Conservation (phyloP, 2,113 vertebrate genomes). For the Eulemur rufifrons region DNA sequence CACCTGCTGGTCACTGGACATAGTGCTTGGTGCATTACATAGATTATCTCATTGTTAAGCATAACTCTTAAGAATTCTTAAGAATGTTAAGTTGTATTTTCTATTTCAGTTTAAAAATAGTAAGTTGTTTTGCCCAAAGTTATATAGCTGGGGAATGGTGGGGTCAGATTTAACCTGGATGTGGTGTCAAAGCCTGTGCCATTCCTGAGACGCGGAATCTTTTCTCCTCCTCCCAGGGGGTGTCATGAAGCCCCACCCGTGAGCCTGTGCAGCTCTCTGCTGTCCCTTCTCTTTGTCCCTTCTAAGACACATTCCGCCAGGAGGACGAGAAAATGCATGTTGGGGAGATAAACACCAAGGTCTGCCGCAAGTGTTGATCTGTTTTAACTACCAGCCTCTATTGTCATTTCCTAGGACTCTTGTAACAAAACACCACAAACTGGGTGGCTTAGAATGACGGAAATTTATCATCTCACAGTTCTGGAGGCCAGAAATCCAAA, state of each 20-base stretch:
- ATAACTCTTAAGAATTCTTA: background rate
- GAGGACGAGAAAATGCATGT: background rate
- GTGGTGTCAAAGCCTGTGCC: background rate
- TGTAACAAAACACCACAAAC: background rate
- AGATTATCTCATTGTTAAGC: background rate
- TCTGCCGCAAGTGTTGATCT: background rate
- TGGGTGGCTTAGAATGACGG: background rate
- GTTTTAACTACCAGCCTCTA: background rate
- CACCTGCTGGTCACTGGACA: conserved; percentile 31
- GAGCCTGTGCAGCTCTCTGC: no score
- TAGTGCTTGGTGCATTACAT: background rate
- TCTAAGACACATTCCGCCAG: background rate
- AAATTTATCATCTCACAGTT: background rate
- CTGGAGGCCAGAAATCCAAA: background rate
- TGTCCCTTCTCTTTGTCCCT: background rate
- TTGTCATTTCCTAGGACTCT: background rate
- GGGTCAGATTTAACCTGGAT: background rate
- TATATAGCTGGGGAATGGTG: background rate
- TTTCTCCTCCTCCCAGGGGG: background rate
- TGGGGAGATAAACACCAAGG: background rate
- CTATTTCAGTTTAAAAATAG: background rate
- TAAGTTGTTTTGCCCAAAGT: background rate
- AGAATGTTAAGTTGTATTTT: background rate
- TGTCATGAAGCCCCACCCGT: background rate
- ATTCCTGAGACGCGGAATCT: background rate